Base-by-base conservation (phyloP, 2,888 invertebrate species). In the Tipula lateralis region DNA sequence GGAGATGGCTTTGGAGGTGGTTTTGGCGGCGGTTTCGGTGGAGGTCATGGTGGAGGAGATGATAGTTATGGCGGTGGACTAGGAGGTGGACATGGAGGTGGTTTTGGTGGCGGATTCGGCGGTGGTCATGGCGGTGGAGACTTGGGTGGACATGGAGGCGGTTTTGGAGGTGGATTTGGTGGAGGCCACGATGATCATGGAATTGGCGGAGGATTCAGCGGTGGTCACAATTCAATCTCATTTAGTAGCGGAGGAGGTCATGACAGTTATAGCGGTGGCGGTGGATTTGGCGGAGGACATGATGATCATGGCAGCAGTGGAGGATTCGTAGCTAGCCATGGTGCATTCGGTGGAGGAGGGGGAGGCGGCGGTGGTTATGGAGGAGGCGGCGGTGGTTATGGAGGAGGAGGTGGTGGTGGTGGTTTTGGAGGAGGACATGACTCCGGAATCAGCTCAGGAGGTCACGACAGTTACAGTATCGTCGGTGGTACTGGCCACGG, bases 201-300 rank as follows among this genome's bases (percentile, higher is more conserved):
- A 80, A 80, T 80, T n/a, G 82, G 82, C 7, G 82, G 83, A 34
- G 83, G 83, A 83, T 83, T 83, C 2, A 34, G 83, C 34, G 83
- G 83, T 7, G 83, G 83, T 3, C 82, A 82, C 16, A 82, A 82
- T 82, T 82, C 82, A 82, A 82, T 82, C 0, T n/a, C 30, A 29
- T 82, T 82, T 5, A 83, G 34, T 24, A 83, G 83, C 19, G 34
- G 83, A n/a, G 82, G 82, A 5, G 83, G 83, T 19, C 32, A 34
- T 34, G 83, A 34, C 12, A 34, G 34, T 19, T 34, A 34, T 32
- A n/a, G 82, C 19, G 83, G 83, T 24, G 83, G 83, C 12, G 30
- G 19, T 83, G 85, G 0, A 87, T 86, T 12, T 4, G 83, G 83
- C 88, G 30, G 86, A 90, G 19, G 86, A 85, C 50, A 85, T 84